phyloP scores from a whole-genome alignment of 2,797 vertebrate genomes.

The Anguilla anguilla region DNA sequence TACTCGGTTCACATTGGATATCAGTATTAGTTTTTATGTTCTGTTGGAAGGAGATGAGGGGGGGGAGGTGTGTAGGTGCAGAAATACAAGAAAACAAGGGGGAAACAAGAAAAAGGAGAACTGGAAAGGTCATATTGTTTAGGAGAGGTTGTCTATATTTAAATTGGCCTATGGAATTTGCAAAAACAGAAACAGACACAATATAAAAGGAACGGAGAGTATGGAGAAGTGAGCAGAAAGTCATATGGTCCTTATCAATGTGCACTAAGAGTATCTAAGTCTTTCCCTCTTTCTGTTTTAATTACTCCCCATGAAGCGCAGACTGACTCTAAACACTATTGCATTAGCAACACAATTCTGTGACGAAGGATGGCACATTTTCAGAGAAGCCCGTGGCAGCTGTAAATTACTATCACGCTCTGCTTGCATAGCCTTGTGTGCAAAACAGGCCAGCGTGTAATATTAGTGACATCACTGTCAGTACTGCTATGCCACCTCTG shows the following conservation, averaged over 20 bases:
- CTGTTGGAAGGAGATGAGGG: constrained; percentile 41
- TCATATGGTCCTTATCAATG: constrained; percentile 52
- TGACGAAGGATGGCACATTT: constrained; percentile 61
- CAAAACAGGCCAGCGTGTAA: constrained; percentile 52
- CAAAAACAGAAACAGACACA: constrained; percentile 57
- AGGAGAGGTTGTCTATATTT: constrained; percentile 60
- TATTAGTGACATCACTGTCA: constrained; percentile 62
- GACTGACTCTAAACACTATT: constrained; percentile 26
- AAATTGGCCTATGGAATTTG: constrained; percentile 36
- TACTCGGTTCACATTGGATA: constrained; percentile 62
- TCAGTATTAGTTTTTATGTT: constrained; percentile 68
- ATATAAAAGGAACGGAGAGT: constrained; percentile 50
- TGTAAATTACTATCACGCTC: constrained; percentile 64
- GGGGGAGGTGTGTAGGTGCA: constrained; percentile 24
- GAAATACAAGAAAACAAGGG: constrained; percentile 23
- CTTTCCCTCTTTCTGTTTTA: constrained; percentile 59
- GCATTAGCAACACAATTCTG: constrained; percentile 55
- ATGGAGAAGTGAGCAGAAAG: constrained; percentile 49
- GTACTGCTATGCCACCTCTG: constrained; percentile 40
- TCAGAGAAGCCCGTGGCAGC: constrained; percentile 55
- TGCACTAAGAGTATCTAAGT: constrained; percentile 42
- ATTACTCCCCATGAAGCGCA: constrained; percentile 48
- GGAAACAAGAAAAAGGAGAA: neutral
- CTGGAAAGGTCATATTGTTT: constrained; percentile 43
- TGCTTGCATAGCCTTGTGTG: constrained; percentile 62